phyloP scores from a whole-genome alignment of 2,797 vertebrate genomes.

The Tokudaia muenninki region DNA sequence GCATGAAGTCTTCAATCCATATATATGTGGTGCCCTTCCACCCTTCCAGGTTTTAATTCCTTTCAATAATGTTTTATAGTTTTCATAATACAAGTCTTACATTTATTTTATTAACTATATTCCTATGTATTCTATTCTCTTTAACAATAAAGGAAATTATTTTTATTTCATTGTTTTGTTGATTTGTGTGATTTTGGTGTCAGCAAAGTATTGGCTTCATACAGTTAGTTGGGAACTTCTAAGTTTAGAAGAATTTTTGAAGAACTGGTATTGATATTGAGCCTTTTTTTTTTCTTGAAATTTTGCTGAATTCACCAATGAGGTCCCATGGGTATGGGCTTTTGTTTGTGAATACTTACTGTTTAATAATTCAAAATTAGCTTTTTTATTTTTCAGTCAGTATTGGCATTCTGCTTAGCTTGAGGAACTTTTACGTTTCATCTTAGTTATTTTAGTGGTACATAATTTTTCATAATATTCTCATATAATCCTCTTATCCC shows the following conservation, averaged over 20 bases:
- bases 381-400: constrained; percentile 4
- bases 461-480: constrained; percentile 18
- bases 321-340: background rate
- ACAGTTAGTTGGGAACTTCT: constrained; percentile 27
- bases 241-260: constrained; percentile 32
- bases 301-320: constrained; percentile 20
- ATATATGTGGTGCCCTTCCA: background rate
- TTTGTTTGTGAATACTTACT: constrained; percentile 28
- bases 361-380: constrained; percentile 40
- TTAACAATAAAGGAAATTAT: constrained; percentile 46
- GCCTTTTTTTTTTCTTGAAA: constrained; percentile 43
- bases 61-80: constrained; percentile 15
- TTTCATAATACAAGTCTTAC: background rate
- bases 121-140: constrained; percentile 30
- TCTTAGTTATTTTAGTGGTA: constrained; percentile 12
- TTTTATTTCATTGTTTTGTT: constrained; percentile 44
- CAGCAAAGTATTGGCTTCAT: constrained; percentile 1
- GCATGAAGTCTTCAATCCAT: background rate
- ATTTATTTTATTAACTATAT: constrained; percentile 38
- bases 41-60: constrained; percentile 1
- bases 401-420: constrained; percentile 17
- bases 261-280: background rate
- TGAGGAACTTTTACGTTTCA: constrained; percentile 15
- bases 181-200: constrained; percentile 20
- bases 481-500: constrained; percentile 40